phyloP scores from a whole-genome alignment of 2,888 invertebrate genomes.

The Trissoscelio sp. region DNA sequence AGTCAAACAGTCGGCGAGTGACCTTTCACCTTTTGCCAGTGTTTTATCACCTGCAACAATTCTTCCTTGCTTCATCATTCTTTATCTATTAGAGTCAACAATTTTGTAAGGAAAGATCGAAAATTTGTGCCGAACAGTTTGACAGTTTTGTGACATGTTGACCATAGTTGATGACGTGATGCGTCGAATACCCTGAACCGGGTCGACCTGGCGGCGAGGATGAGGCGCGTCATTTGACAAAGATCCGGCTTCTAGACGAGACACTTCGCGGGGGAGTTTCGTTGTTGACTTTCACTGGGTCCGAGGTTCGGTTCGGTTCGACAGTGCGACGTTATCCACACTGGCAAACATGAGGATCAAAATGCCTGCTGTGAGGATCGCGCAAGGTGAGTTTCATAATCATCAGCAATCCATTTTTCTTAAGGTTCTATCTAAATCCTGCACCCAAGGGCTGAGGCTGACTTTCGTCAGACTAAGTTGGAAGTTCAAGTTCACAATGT shows the following conservation, averaged over 20 bases:
- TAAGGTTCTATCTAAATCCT: too few relatives aligned
- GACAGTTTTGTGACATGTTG: constrained; percentile 28
- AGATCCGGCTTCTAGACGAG: constrained; percentile 24
- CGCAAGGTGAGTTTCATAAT: constrained; percentile 92
- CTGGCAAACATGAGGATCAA: constrained; percentile 96
- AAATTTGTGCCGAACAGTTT: too few relatives aligned
- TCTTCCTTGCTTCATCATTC: too few relatives aligned
- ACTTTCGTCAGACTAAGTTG: too few relatives aligned
- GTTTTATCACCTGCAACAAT: too few relatives aligned
- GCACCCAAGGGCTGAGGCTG: too few relatives aligned
- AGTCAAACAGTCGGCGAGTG: constrained; percentile 50
- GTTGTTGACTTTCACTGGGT: constrained; percentile 56
- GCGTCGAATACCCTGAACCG: constrained; percentile 14
- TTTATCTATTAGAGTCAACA: too few relatives aligned
- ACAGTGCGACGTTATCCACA: constrained; percentile 59
- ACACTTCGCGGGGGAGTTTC: constrained; percentile 35
- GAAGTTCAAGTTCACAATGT: too few relatives aligned
- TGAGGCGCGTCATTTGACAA: constrained; percentile 66
- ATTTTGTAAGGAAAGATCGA: too few relatives aligned
- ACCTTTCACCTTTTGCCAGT: too few relatives aligned
- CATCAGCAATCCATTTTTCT: too few relatives aligned
- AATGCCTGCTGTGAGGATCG: constrained; percentile 98
- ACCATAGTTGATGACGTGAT: not conserved
- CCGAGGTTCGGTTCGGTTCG: constrained; percentile 20
- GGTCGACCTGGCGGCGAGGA: constrained; percentile 61